Percentiles rank a stretch among this genome's conserved stretches.
phyloP scores from a whole-genome alignment of 1,140 invertebrate species.

The Hydropsyche tenuis region DNA sequence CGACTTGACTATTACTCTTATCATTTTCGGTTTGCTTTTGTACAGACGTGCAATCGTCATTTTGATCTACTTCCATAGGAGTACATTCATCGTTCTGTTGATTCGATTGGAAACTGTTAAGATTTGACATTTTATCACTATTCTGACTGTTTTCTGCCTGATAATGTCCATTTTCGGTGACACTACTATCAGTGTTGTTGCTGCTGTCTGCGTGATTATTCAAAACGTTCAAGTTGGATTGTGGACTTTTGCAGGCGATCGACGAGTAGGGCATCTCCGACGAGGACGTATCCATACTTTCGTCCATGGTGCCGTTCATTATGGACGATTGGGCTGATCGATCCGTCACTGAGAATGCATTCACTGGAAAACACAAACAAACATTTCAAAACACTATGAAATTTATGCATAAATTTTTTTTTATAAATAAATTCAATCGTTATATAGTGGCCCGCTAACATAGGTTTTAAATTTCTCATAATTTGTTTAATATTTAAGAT shows the following conservation, averaged over 20 bases:
- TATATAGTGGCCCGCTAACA: no score
- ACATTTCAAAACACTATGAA: no score
- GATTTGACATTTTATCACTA: slow-evolving; percentile 3
- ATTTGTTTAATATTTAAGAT: no score
- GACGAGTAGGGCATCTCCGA: slow-evolving; percentile 22
- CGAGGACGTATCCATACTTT: slow-evolving; percentile 40
- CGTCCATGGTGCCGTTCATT: slow-evolving; percentile 42
- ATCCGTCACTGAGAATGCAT: neutral
- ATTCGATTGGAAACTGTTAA: neutral
- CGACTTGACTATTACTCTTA: neutral
- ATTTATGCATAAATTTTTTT: no score
- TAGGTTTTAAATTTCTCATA: no score
- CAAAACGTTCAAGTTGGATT: slow-evolving; percentile 7
- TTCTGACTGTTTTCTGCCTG: neutral
- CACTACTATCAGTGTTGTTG: slow-evolving; percentile 26
- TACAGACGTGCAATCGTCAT: neutral
- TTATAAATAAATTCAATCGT: no score
- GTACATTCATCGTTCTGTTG: neutral
- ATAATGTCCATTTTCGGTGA: slow-evolving; percentile 27
- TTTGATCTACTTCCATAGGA: slow-evolving; percentile 14
- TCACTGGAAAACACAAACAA: neutral
- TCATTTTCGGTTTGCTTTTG: neutral
- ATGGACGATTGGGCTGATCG: neutral
- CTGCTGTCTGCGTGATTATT: slow-evolving; percentile 37
- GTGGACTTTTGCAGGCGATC: slow-evolving; percentile 16